Evolutionary conservation across 2,797 vertebrate species (phyloP).

Genomic region (Anguilla anguilla): DNA sequence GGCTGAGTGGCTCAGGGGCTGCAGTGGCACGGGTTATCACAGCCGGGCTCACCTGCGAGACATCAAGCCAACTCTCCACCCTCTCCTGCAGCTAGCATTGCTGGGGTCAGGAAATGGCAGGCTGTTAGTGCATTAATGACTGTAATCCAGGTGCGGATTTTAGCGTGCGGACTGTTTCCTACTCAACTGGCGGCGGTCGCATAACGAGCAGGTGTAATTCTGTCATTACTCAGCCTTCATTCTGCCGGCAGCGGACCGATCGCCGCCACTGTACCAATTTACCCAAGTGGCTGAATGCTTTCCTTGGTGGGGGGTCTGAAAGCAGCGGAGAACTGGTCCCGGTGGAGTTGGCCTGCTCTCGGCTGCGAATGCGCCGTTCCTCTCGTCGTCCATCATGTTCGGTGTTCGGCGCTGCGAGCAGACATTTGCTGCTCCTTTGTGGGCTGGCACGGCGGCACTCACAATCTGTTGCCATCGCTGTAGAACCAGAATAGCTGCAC

Average conservation of each 20-base stretch:
- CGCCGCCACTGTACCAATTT: background rate
- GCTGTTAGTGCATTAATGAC: constrained; percentile 23
- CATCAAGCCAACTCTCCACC: background rate
- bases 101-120: constrained; percentile 26
- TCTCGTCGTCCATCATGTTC: background rate
- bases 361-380: background rate
- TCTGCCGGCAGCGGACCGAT: background rate
- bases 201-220: constrained; percentile 27
- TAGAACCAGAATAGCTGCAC: background rate
- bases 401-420: background rate
- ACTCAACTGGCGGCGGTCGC: background rate
- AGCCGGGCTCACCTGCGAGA: background rate
- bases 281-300: background rate
- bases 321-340: constrained; percentile 11
- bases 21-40: background rate
- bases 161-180: background rate
- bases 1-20: background rate
- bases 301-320: background rate
- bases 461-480: background rate
- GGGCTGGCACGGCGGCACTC: background rate
- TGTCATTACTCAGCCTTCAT: constrained; percentile 11
- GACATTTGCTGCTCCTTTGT: constrained; percentile 6
- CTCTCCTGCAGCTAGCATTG: background rate
- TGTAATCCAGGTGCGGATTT: constrained; percentile 26
- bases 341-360: background rate